Evolutionary conservation across 2,113 vertebrate genomes (phyloP), one percentile per base, ranked within the genome.

Genomic region (Tenebrosternarchus preto): DNA sequence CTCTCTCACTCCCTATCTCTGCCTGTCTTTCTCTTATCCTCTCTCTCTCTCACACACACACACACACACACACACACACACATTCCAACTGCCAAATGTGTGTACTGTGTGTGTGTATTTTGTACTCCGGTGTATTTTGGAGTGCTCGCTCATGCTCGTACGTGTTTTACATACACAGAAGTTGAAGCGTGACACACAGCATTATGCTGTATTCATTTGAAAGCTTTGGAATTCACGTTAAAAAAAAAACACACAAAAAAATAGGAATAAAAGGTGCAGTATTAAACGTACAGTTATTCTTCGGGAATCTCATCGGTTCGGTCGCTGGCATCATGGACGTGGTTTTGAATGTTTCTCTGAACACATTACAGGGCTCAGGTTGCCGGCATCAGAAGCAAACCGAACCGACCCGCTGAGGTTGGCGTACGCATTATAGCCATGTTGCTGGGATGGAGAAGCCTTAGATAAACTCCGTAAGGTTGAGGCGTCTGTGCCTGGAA

Each of bases 341-440:
- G 74, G 43, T 72, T 84, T 43, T 3, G 64, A 73, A 74, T 17
- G 55, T 22, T 59, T 81, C 56, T 80, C 69, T n/a, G 61, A 73
- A 68, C 77, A 68, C 74, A 66, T 84, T 81, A 84, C 11, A 8
- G 4, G 56, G 71, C 78, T 66, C 27, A 31, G 60, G 9, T n/a
- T n/a, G n/a, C n/a, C n/a, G n/a, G n/a, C n/a, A 46, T 46, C 39
- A 11, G 5, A 1, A 46, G 39, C n/a, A n/a, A n/a, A n/a, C n/a
- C n/a, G n/a, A n/a, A n/a, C n/a, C n/a, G n/a, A n/a, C n/a, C n/a
- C n/a, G n/a, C n/a, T 1, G 39, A 1, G 39, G 9, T 9, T 11
- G 39, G 39, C 5, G 39, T 46, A 9, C 1, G 5, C 39, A 36
- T 6, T 4, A 36, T 2, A 2, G 6, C 3, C 5, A 9, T 1